Conservation (phyloP, 1,140 invertebrate genomes). For the Drosophila asahinai region DNA sequence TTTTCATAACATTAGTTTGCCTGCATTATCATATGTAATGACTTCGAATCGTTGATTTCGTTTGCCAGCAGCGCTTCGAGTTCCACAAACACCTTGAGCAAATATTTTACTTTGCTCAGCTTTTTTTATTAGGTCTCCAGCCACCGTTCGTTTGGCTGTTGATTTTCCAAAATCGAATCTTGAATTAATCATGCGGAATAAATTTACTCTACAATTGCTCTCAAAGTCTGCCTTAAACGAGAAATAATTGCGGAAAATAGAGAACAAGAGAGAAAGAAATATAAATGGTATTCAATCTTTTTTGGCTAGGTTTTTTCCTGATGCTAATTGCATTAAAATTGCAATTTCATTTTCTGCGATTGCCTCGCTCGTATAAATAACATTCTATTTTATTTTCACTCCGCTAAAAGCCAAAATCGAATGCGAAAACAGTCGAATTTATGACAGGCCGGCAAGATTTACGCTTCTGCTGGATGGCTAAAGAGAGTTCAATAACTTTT, state of each 20-base stretch:
- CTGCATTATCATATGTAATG: conserved; percentile 73
- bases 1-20: conserved; percentile 53
- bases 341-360: conserved; percentile 35
- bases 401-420: conserved; percentile 46
- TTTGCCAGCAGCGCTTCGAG: conserved; percentile 20
- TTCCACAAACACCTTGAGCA: conserved; percentile 58
- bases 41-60: conserved; percentile 48
- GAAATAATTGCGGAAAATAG: conserved; percentile 25
- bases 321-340: conserved; percentile 61
- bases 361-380: conserved; percentile 42
- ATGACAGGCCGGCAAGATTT: conserved; percentile 58
- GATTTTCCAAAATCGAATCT: conserved; percentile 63
- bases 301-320: conserved; percentile 1
- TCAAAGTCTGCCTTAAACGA: conserved; percentile 15
- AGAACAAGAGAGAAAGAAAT: not conserved
- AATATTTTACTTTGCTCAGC: conserved; percentile 62
- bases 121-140: conserved; percentile 4
- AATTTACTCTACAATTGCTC: conserved; percentile 61
- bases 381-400: conserved; percentile 44
- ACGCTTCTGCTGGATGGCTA: conserved; percentile 29
- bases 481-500: conserved; percentile 58
- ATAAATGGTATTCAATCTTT: conserved; percentile 18
- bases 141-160: not conserved
- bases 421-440: conserved; percentile 55
- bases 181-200: conserved; percentile 73